Percentiles rank a stretch among this genome's conserved stretches.
Conservation (phyloP, 2,113 vertebrate species). For the Microcebus griseorufus region DNA sequence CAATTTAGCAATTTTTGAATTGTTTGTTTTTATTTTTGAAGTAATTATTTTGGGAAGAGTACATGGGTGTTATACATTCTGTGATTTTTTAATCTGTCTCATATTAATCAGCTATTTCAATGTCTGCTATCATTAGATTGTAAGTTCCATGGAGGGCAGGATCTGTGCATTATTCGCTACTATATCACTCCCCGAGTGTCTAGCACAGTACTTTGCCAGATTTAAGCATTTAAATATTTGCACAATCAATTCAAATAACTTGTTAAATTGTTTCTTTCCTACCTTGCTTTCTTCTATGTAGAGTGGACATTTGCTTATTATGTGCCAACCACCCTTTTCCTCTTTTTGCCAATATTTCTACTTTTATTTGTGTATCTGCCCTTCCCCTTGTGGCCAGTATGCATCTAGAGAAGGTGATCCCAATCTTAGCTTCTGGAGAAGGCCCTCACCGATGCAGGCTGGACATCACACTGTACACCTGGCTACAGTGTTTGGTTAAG, state of each 20-base stretch:
- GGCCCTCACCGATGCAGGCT: neutral
- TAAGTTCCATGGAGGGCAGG: neutral
- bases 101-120: neutral
- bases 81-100: neutral
- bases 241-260: neutral
- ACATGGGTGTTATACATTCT: neutral
- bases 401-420: neutral
- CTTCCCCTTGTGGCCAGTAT: neutral
- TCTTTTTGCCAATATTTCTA: neutral
- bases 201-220: neutral
- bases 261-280: neutral
- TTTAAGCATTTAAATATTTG: slow-evolving; percentile 26
- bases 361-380: neutral
- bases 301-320: neutral
- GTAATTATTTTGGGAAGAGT: neutral
- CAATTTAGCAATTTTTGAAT: neutral
- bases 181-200: neutral
- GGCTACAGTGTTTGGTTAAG: neutral
- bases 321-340: neutral
- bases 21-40: slow-evolving; percentile 10
- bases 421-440: neutral
- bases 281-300: neutral
- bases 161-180: neutral
- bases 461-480: neutral
- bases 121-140: neutral